Percentiles rank a stretch among this genome's conserved stretches.
These are phyloP conservation scores for Plusia festucae DNA, from an alignment of 2,888 invertebrate species.

Conservation along the genomic window DNA sequence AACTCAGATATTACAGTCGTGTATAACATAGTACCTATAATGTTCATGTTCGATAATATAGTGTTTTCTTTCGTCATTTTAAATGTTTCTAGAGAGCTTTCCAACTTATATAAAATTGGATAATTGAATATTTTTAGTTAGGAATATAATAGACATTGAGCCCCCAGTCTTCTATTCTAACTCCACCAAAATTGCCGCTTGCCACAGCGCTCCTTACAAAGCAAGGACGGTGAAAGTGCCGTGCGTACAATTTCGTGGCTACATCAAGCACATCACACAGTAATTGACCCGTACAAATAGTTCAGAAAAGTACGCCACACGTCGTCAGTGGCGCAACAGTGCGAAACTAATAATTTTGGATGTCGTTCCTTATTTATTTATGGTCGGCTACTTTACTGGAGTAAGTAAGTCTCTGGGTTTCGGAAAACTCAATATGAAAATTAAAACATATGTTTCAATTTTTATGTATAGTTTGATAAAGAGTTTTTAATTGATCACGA, in stretches of 20 bases:
- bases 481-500: no score
- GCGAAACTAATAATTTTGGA: constrained; percentile 37
- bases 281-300: constrained; percentile 26
- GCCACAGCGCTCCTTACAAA: constrained; percentile 5
- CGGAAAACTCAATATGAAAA: background rate
- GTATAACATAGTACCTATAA: no score
- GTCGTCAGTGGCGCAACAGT: constrained; percentile 42
- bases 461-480: no score
- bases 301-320: constrained; percentile 39
- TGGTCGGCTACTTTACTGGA: constrained; percentile 24
- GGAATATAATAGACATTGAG: no score
- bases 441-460: background rate
- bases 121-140: no score
- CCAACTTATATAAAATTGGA: no score
- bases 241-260: constrained; percentile 25
- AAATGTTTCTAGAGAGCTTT: no score
- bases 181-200: background rate
- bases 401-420: background rate
- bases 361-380: constrained; percentile 26
- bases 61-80: no score
- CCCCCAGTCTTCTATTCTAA: background rate
- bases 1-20: no score
- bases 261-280: constrained; percentile 21
- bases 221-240: constrained; percentile 65
- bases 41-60: no score